Conservation (phyloP, 2,888 invertebrate genomes). For the Volucella inanis region DNA sequence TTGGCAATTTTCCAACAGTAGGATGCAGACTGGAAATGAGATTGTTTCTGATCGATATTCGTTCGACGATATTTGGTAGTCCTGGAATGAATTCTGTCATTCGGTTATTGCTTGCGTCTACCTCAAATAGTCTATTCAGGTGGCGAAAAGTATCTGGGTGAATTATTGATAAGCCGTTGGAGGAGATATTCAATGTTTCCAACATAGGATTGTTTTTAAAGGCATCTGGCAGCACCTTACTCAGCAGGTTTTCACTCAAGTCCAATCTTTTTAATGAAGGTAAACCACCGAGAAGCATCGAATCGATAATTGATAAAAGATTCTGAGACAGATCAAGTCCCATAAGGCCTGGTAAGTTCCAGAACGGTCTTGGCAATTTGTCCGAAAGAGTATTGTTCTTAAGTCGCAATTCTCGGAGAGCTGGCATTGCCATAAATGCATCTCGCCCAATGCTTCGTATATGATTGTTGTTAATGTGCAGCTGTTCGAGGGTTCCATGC, state of each 20-base stretch:
- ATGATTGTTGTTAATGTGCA: conserved; percentile 91
- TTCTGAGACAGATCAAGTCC: conserved; percentile 92
- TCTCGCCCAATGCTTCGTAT: conserved; percentile 90
- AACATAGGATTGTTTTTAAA: conserved; percentile 89
- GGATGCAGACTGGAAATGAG: conserved; percentile 87
- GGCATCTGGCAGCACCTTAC: conserved; percentile 88
- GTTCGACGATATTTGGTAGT: conserved; percentile 90
- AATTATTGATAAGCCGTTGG: conserved; percentile 88
- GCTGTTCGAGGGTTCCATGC: conserved; percentile 90
- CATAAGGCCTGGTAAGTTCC: conserved; percentile 93
- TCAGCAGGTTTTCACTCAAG: conserved; percentile 89
- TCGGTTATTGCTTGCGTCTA: conserved; percentile 90
- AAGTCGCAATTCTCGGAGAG: conserved; percentile 90
- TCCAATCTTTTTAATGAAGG: conserved; percentile 90
- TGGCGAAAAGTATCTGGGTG: conserved; percentile 91
- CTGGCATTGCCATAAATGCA: conserved; percentile 92
- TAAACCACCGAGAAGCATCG: conserved; percentile 88
- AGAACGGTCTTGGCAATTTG: conserved; percentile 89
- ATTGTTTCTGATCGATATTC: conserved; percentile 88
- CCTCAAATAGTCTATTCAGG: conserved; percentile 89
- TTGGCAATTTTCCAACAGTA: conserved; percentile 87
- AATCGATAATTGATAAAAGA: conserved; percentile 88
- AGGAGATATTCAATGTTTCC: conserved; percentile 91
- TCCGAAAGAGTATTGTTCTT: conserved; percentile 92
- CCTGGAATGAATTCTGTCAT: conserved; percentile 90